Conservation (phyloP, 2,797 vertebrate genomes). For the Numenius phaeopus region DNA sequence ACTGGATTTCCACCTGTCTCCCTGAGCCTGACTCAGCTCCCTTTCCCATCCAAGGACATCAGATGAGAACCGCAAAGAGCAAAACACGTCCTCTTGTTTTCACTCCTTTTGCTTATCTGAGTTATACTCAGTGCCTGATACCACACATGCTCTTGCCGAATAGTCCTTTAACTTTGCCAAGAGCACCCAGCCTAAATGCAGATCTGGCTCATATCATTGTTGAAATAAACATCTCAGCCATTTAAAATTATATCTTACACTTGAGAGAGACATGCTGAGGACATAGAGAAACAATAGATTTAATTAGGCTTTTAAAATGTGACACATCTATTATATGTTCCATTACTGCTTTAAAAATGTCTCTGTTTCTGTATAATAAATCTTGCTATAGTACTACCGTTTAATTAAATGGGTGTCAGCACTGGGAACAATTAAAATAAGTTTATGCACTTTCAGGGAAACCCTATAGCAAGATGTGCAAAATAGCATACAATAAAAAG, state of each 20-base stretch:
- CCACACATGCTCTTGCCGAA: rapidly evolving
- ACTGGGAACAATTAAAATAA: conserved; percentile 66
- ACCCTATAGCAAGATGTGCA: conserved; percentile 56
- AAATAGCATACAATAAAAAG: conserved; percentile 44
- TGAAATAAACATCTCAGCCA: conserved; percentile 34
- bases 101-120: background rate
- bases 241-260: conserved; percentile 35
- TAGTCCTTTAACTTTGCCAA: background rate
- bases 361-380: conserved; percentile 44
- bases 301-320: conserved; percentile 69
- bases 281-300: conserved; percentile 54
- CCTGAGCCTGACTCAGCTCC: background rate
- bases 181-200: background rate
- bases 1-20: background rate
- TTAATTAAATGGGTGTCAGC: conserved; percentile 67
- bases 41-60: background rate
- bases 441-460: conserved; percentile 56
- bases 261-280: conserved; percentile 54
- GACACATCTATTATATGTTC: conserved; percentile 60
- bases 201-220: background rate
- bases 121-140: background rate
- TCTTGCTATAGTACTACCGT: conserved; percentile 27
- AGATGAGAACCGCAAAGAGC: background rate
- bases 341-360: conserved; percentile 31
- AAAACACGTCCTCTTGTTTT: background rate